A percentile compares a stretch with the other conserved stretches of the same genome.
phyloP scores from a whole-genome alignment of 2,888 invertebrate species.

The Tridacna crocea region DNA sequence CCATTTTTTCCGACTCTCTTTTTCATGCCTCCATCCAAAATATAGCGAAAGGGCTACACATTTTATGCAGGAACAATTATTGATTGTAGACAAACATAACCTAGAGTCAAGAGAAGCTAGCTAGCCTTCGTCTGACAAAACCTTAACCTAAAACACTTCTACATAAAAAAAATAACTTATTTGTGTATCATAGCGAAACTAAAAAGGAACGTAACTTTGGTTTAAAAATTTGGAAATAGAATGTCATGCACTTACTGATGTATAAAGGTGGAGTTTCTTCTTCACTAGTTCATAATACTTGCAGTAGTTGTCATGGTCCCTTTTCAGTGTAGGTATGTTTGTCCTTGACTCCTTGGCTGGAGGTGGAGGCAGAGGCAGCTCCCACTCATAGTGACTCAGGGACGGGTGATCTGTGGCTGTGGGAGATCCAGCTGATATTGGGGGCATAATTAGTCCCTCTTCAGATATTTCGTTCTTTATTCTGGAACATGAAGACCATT shows the following conservation, averaged over 20 bases:
- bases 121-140: no score
- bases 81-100: no score
- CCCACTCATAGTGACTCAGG: constrained; percentile 66
- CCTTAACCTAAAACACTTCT: no score
- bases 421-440: constrained; percentile 37
- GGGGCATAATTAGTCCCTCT: constrained; percentile 52
- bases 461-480: constrained; percentile 37
- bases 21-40: no score
- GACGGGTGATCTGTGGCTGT: constrained; percentile 19
- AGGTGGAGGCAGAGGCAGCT: constrained; percentile 70
- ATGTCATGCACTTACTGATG: constrained; percentile 69
- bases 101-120: no score
- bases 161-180: no score
- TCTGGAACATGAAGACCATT: constrained; percentile 8
- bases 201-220: no score
- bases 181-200: no score
- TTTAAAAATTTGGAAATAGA: background rate
- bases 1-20: no score
- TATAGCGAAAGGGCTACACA: no score
- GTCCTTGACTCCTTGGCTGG: constrained; percentile 68
- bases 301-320: constrained; percentile 69
- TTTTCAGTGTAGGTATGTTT: constrained; percentile 53
- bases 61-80: no score
- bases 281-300: constrained; percentile 72
- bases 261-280: constrained; percentile 75